A percentile compares a stretch with the other conserved stretches of the same genome.
These are phyloP conservation scores for Drosophila persimilis DNA, from an alignment of 1,140 invertebrate species.

Conservation along the genomic window DNA sequence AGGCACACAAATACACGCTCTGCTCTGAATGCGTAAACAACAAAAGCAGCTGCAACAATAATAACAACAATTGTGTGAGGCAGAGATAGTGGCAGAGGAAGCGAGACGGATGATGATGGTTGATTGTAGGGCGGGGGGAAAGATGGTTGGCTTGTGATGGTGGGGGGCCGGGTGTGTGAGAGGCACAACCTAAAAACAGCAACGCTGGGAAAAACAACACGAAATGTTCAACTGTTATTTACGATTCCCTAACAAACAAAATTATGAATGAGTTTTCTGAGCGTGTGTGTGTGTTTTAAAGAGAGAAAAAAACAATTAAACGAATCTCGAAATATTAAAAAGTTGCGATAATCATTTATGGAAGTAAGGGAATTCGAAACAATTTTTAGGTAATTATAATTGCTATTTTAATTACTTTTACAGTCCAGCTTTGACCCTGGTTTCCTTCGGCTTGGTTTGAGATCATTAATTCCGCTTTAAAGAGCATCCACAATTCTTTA, in stretches of 20 bases:
- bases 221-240: conserved; percentile 38
- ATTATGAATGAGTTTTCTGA: conserved; percentile 1
- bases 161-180: too few relatives aligned
- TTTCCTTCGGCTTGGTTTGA: too few relatives aligned
- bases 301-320: too few relatives aligned
- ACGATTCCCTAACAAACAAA: conserved; percentile 26
- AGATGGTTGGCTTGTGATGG: neutral
- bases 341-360: too few relatives aligned
- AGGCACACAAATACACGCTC: conserved; percentile 24
- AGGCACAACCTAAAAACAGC: conserved; percentile 45
- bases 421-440: too few relatives aligned
- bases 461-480: neutral
- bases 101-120: too few relatives aligned
- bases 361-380: too few relatives aligned
- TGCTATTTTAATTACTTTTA: too few relatives aligned
- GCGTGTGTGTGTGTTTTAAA: too few relatives aligned
- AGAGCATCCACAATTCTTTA: conserved; percentile 5
- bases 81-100: conserved; percentile 14
- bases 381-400: too few relatives aligned
- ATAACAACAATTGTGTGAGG: conserved; percentile 19
- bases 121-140: too few relatives aligned
- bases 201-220: conserved; percentile 42
- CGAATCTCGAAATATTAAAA: too few relatives aligned
- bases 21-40: conserved; percentile 72
- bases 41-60: conserved; percentile 76